Conservation (phyloP, 2,797 vertebrate genomes). For the Euthynnus affinis region DNA sequence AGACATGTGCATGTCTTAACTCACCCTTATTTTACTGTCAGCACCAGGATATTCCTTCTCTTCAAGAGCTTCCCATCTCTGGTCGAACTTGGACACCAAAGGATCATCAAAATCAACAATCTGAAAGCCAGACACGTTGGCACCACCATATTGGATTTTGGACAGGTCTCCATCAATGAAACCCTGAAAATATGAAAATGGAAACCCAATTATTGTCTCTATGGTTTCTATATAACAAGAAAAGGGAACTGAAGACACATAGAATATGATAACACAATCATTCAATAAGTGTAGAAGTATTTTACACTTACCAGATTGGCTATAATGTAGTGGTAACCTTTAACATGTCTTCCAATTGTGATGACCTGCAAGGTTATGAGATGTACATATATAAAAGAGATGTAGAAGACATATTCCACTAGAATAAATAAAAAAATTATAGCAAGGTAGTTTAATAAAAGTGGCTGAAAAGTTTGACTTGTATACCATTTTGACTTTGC, state of each 20-base stretch:
- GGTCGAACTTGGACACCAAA: slow-evolving; percentile 97
- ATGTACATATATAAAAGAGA: slow-evolving; percentile 17
- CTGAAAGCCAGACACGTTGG: slow-evolving; percentile 99
- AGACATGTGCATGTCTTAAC: slow-evolving; percentile 5
- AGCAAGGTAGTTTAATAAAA: slow-evolving; percentile 4
- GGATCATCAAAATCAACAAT: slow-evolving; percentile 99
- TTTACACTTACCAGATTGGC: slow-evolving; percentile 94
- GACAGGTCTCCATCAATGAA: slow-evolving; percentile 97
- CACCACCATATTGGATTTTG: slow-evolving; percentile 99
- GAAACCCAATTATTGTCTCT: background rate
- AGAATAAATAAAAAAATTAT: background rate
- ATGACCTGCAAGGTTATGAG: slow-evolving; percentile 89
- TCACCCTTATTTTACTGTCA: slow-evolving; percentile 89
- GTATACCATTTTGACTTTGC: background rate
- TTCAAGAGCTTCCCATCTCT: slow-evolving; percentile 96
- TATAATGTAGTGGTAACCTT: slow-evolving; percentile 99
- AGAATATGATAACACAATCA: background rate
- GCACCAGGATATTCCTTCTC: slow-evolving; percentile 99
- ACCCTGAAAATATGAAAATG: slow-evolving; percentile 84
- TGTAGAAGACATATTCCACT: background rate
- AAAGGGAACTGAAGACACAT: background rate
- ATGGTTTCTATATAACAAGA: background rate
- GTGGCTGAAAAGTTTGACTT: background rate
- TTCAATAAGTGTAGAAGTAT: background rate
- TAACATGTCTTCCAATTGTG: slow-evolving; percentile 98